phyloP scores from a whole-genome alignment of 2,888 invertebrate species.

The Petrolisthes manimaculis region DNA sequence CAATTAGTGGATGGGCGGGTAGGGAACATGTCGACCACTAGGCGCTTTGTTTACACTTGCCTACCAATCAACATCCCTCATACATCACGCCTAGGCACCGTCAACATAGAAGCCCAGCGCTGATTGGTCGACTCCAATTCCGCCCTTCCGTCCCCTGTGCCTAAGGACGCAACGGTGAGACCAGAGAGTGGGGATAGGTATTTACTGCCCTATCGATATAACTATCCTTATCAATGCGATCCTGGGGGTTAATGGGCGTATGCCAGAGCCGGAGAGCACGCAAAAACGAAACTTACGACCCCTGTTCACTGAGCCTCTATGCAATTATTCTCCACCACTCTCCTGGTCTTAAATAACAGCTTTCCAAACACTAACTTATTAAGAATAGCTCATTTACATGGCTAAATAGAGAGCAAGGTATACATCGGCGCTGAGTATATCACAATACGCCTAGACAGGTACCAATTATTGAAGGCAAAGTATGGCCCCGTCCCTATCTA shows the following conservation, averaged over 20 bases:
- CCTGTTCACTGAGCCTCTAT: conserved; percentile 52
- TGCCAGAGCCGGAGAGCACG: conserved; percentile 45
- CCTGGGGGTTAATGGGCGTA: conserved; percentile 57
- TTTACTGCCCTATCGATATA: conserved; percentile 59
- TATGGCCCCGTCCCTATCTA: conserved; percentile 60
- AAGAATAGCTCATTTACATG: conserved; percentile 65
- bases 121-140: conserved; percentile 39
- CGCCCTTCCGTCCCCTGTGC: conserved; percentile 19
- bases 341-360: conserved; percentile 61
- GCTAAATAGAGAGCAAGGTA: conserved; percentile 63
- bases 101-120: conserved; percentile 44
- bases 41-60: conserved; percentile 65
- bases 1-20: conserved; percentile 65
- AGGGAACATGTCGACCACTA: conserved; percentile 63
- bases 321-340: conserved; percentile 54
- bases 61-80: conserved; percentile 66
- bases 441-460: conserved; percentile 62
- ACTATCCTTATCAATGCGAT: conserved; percentile 64
- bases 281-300: conserved; percentile 49
- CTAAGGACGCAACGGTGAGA: conserved; percentile 24
- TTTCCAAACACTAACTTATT: conserved; percentile 66
- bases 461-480: conserved; percentile 63
- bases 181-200: conserved; percentile 35
- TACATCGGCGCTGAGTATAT: conserved; percentile 62
- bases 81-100: conserved; percentile 61